Percentiles rank a stretch among this genome's conserved stretches.
Conservation (phyloP, 2,113 vertebrate species). For the Lasiurus cinereus region DNA sequence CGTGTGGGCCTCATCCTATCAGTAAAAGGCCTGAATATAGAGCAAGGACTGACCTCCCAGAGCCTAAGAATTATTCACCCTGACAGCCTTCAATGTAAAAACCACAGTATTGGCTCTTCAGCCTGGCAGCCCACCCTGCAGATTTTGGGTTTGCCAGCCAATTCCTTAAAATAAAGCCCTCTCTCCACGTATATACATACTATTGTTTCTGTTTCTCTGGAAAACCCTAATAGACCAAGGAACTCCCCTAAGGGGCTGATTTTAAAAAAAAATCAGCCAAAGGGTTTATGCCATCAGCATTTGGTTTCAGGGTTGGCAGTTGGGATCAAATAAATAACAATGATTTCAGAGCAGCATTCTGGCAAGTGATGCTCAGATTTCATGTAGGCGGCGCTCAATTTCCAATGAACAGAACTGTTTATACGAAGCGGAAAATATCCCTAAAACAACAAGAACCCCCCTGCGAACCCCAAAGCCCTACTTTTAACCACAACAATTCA, state of each 20-base stretch:
- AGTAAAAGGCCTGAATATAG: not conserved
- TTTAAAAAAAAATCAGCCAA: no score
- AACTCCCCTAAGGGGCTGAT: not conserved
- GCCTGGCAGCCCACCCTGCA: not conserved
- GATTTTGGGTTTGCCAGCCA: not conserved
- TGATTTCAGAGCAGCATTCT: rapidly evolving
- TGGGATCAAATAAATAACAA: not conserved
- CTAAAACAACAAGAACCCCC: not conserved
- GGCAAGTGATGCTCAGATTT: not conserved
- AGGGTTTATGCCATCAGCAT: not conserved
- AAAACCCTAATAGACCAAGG: not conserved
- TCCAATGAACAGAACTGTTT: not conserved
- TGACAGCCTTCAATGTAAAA: not conserved
- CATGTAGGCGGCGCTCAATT: not conserved
- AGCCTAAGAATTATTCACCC: not conserved
- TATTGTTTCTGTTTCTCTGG: not conserved
- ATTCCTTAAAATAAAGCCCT: not conserved
- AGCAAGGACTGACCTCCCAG: not conserved
- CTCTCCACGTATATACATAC: not conserved
- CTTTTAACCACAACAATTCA: not conserved
- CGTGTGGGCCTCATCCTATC: not conserved
- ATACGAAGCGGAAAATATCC: not conserved
- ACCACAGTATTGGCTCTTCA: not conserved
- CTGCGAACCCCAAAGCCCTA: not conserved
- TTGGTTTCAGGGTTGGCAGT: not conserved